These are phyloP conservation scores for Halcyon senegalensis DNA, from an alignment of 2,113 vertebrate species.

Conservation along the genomic window DNA sequence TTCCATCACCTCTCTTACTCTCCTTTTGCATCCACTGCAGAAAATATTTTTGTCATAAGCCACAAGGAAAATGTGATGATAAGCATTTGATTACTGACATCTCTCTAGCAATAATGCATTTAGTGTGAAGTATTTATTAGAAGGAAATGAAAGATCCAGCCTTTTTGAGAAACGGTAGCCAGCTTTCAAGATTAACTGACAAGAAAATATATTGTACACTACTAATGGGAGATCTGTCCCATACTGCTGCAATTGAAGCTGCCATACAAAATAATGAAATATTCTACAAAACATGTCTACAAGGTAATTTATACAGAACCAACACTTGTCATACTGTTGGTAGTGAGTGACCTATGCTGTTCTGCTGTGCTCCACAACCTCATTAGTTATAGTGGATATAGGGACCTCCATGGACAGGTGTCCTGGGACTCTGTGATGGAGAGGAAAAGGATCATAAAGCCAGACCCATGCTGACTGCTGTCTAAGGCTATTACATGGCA, in stretches of 20 bases:
- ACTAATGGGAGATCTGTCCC: conserved; percentile 58
- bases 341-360: conserved; percentile 50
- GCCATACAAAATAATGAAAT: conserved; percentile 64
- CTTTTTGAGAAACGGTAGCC: conserved; percentile 21
- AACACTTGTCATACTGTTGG: conserved; percentile 42
- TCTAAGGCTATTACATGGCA: conserved; percentile 47
- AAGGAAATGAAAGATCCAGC: conserved; percentile 62
- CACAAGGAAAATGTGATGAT: conserved; percentile 14
- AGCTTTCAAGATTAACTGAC: conserved; percentile 69
- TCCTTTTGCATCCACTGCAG: not conserved
- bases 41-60: conserved; percentile 22
- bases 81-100: conserved; percentile 46
- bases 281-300: conserved; percentile 63
- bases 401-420: conserved; percentile 54
- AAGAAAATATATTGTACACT: conserved; percentile 66
- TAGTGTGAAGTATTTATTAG: conserved; percentile 67
- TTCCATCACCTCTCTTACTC: not conserved
- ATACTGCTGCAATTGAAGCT: conserved; percentile 35
- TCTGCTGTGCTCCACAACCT: conserved; percentile 41
- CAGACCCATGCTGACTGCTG: conserved; percentile 58
- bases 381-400: conserved; percentile 60
- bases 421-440: conserved; percentile 55
- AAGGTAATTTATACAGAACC: conserved; percentile 49
- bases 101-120: conserved; percentile 31
- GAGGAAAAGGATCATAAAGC: conserved; percentile 41